These are phyloP conservation scores for Sminthurinus aureus DNA, from an alignment of 2,888 invertebrate genomes.

Conservation along the genomic window DNA sequence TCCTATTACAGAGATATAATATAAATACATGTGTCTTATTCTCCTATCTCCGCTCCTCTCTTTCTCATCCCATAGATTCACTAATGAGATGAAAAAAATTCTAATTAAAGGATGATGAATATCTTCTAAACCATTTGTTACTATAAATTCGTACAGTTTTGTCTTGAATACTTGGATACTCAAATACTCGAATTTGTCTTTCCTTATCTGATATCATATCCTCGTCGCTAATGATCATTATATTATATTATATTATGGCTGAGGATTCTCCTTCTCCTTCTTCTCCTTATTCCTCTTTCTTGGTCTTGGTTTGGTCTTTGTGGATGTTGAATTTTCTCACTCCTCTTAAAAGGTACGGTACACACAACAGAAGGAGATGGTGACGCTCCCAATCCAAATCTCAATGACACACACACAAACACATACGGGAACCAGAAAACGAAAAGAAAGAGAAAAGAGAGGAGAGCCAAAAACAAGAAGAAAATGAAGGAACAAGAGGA, in stretches of 20 bases:
- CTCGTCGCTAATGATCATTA: slow-evolving; percentile 53
- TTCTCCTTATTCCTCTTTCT: slow-evolving; percentile 38
- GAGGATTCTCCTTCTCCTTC: slow-evolving; percentile 26
- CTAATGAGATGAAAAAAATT: slow-evolving; percentile 56
- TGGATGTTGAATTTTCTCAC: no score
- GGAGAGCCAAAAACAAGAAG: slow-evolving; percentile 19
- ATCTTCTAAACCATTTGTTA: slow-evolving; percentile 51
- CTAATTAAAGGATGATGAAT: slow-evolving; percentile 58
- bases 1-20: neutral
- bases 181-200: slow-evolving; percentile 29
- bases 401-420: slow-evolving; percentile 13
- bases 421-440: no score
- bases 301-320: no score
- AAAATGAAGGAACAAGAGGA: no score
- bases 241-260: neutral
- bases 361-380: neutral
- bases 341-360: no score
- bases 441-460: no score
- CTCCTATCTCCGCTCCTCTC: neutral
- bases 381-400: neutral
- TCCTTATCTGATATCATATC: slow-evolving; percentile 52
- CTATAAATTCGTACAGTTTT: slow-evolving; percentile 49
- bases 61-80: slow-evolving; percentile 42
- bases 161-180: slow-evolving; percentile 41
- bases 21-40: neutral